Evolutionary conservation across 2,888 invertebrate species (phyloP).

Genomic region (Ptychoptera contaminata): DNA sequence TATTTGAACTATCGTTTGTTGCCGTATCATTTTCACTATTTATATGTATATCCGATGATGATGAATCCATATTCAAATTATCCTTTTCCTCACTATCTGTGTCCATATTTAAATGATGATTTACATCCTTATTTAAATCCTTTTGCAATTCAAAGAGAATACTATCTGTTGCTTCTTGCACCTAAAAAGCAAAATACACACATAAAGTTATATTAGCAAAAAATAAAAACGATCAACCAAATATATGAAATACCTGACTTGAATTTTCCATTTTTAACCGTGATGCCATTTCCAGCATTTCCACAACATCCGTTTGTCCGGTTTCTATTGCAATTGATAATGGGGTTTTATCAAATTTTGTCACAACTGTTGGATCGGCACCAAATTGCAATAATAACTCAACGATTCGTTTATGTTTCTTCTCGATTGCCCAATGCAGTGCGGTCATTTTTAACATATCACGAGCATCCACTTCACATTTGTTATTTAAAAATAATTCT

Average conservation of each 20-base stretch:
- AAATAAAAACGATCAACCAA: background rate
- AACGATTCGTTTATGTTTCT: conserved; percentile 54
- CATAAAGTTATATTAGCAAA: background rate
- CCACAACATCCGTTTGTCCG: conserved; percentile 41
- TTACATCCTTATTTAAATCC: background rate
- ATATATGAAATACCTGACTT: too few species aligned
- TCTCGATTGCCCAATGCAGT: conserved; percentile 85
- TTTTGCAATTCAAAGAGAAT: conserved; percentile 2
- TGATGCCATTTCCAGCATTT: conserved; percentile 34
- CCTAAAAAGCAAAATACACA: background rate
- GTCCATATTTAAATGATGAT: conserved; percentile 1
- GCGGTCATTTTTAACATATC: conserved; percentile 84
- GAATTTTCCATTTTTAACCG: background rate
- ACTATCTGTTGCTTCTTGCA: conserved; percentile 2
- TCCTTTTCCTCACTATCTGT: conserved; percentile 4
- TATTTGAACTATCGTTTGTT: background rate
- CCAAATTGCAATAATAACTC: conserved; percentile 54
- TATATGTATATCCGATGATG: too few species aligned
- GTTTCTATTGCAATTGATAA: conserved; percentile 50
- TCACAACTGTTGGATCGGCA: conserved; percentile 48
- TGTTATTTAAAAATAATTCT: conserved; percentile 46
- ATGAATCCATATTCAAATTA: background rate
- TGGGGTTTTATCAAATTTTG: conserved; percentile 61
- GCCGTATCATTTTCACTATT: background rate
- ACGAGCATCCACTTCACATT: conserved; percentile 54